Evolutionary conservation across 2,888 invertebrate genomes (phyloP), one percentile per base, ranked within the genome.

Genomic region (Leucania comma): DNA sequence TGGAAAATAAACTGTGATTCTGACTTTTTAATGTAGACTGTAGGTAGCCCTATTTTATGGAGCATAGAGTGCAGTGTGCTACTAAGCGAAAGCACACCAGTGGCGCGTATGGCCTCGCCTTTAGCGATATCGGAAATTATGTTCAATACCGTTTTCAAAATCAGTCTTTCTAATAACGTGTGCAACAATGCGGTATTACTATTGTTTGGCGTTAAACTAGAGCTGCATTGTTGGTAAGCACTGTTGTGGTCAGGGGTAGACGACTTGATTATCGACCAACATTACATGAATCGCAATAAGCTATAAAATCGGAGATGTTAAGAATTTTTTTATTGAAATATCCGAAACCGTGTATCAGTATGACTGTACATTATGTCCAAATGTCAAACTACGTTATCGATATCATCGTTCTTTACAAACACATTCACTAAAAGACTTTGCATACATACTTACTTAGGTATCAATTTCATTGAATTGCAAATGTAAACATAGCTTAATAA

Each of bases 1-100:
- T 94, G 95, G 93, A 95, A 95, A 96, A 95, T 95, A 94, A 96
- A 95, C 96, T 96, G 96, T 96, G 96, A 96, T 96, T 96, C 96
- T 96, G 95, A 95, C 94, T 94, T 94, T 89, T 93, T 92, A 94
- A 94, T 89, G 91, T 96, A 96, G 94, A 93, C 91, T 93, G 90
- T 94, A 95, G 92, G 90, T 95, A 94, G 92, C 91, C 88, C 85
- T 85, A 85, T 85, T 82, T 90, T 94, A 93, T 90, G 92, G 88
- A 91, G 90, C 91, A 91, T 89, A 87, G 85, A 88, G 88, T 90
- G 90, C 89, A 89, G 83, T 85, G 86, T 83, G 90, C 83, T 82
- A 68, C 67, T 77, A 69, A 70, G 77, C 72, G 80, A 73, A 78
- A 72, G 86, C 81, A 84, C 81, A 75, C 65, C 66, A 67, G 66